These are phyloP conservation scores for Enteromius trimaculatus DNA, from an alignment of 2,797 vertebrate species.

Conservation along the genomic window DNA sequence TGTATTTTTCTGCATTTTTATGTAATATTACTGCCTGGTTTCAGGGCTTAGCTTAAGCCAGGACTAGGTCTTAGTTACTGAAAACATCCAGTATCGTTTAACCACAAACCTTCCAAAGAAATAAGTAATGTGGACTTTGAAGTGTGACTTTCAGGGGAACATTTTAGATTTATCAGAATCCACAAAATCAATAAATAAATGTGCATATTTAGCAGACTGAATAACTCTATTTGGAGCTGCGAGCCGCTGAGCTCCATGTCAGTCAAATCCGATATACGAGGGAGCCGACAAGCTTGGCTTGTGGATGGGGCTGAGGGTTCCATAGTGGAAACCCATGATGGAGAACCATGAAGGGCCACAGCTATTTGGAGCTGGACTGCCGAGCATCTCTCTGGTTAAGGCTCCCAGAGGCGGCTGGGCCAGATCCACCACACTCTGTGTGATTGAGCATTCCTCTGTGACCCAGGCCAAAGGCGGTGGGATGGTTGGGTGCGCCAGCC, in stretches of 20 bases:
- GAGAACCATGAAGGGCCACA: slow-evolving; percentile 61
- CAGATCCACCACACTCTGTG: slow-evolving; percentile 55
- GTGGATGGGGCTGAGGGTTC: slow-evolving; percentile 51
- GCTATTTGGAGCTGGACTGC: slow-evolving; percentile 72
- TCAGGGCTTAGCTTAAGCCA: too few species aligned
- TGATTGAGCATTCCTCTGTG: slow-evolving; percentile 66
- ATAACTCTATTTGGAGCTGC: slow-evolving; percentile 19
- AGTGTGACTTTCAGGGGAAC: slow-evolving; percentile 11
- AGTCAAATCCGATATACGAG: slow-evolving; percentile 23
- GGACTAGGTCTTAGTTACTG: too few species aligned
- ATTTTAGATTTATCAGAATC: slow-evolving; percentile 22
- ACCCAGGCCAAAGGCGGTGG: slow-evolving; percentile 67
- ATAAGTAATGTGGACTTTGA: slow-evolving; percentile 3
- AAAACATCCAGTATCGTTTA: slow-evolving; percentile 6
- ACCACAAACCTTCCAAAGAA: background rate
- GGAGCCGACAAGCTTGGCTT: slow-evolving; percentile 22
- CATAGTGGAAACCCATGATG: slow-evolving; percentile 40
- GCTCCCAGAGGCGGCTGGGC: slow-evolving; percentile 57
- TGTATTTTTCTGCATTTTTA: slow-evolving; percentile 42
- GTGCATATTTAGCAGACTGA: background rate
- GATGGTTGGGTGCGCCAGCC: slow-evolving; percentile 66
- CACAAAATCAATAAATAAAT: slow-evolving; percentile 14
- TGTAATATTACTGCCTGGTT: background rate
- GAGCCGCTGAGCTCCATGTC: slow-evolving; percentile 9
- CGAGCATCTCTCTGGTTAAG: slow-evolving; percentile 65